Percentiles rank a stretch among this genome's conserved stretches.
phyloP scores from a whole-genome alignment of 2,888 invertebrate genomes.

The Apeira syringaria region DNA sequence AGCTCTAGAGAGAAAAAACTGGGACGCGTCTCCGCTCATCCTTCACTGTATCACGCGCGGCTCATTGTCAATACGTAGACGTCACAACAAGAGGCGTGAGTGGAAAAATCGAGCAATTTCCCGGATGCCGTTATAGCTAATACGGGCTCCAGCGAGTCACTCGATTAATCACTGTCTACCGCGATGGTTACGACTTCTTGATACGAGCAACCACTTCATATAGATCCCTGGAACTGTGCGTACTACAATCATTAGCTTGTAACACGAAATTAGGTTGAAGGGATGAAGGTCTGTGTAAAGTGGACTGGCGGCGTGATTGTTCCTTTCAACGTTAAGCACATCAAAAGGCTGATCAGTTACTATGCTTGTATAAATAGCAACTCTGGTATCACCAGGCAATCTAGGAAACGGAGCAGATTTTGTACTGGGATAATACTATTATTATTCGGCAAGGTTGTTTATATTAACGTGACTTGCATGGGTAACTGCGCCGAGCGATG shows the following conservation, averaged over 20 bases:
- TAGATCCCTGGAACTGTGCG: conserved; percentile 51
- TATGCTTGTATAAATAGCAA: no score
- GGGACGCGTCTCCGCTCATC: conserved; percentile 30
- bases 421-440: no score
- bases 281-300: conserved; percentile 38
- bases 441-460: no score
- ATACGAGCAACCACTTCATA: conserved; percentile 59
- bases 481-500: no score
- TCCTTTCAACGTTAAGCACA: conserved; percentile 31
- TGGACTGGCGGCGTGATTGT: conserved; percentile 47
- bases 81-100: conserved; percentile 64
- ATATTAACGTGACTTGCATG: no score
- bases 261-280: conserved; percentile 29
- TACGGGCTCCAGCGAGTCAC: conserved; percentile 66
- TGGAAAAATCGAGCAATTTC: conserved; percentile 77
- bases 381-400: no score
- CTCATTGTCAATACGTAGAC: conserved; percentile 66
- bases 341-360: no score
- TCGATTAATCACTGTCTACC: conserved; percentile 78
- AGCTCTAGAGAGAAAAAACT: conserved; percentile 30
- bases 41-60: conserved; percentile 51
- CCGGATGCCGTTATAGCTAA: conserved; percentile 78
- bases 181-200: conserved; percentile 64
- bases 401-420: no score
- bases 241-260: conserved; percentile 47